These are phyloP conservation scores for Melinopterus prodromus DNA, from an alignment of 2,888 invertebrate species.

Conservation along the genomic window DNA sequence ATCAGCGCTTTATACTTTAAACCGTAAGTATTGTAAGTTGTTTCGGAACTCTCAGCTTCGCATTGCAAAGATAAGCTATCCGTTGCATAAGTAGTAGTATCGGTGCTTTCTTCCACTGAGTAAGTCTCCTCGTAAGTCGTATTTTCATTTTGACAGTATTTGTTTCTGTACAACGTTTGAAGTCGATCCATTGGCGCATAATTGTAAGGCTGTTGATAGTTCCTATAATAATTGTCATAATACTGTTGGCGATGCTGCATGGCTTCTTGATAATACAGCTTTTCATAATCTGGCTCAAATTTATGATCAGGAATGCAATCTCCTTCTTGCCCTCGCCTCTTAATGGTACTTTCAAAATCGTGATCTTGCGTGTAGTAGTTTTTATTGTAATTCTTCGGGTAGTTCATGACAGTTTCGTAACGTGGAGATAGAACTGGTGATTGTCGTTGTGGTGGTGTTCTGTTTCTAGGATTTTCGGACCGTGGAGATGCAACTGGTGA, in stretches of 20 bases:
- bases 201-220: background rate
- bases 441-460: background rate
- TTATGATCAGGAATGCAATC: background rate
- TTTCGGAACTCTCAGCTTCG: slow-evolving; percentile 14
- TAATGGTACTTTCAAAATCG: background rate
- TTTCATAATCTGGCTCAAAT: too few relatives aligned
- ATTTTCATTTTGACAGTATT: background rate
- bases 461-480: too few relatives aligned
- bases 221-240: slow-evolving; percentile 12
- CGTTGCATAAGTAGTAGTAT: background rate
- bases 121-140: background rate
- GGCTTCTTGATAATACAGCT: too few relatives aligned
- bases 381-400: background rate
- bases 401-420: too few relatives aligned
- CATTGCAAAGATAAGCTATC: slow-evolving; percentile 18
- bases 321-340: background rate
- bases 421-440: too few relatives aligned
- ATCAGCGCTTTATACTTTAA: slow-evolving; percentile 14
- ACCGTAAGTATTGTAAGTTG: background rate
- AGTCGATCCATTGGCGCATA: background rate
- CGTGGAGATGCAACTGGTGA: too few relatives aligned
- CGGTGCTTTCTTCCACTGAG: background rate
- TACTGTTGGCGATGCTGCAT: too few relatives aligned
- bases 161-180: slow-evolving; percentile 11
- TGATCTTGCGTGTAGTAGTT: background rate